Conservation (phyloP, 2,797 vertebrate species). For the Tachyglossus aculeatus region DNA sequence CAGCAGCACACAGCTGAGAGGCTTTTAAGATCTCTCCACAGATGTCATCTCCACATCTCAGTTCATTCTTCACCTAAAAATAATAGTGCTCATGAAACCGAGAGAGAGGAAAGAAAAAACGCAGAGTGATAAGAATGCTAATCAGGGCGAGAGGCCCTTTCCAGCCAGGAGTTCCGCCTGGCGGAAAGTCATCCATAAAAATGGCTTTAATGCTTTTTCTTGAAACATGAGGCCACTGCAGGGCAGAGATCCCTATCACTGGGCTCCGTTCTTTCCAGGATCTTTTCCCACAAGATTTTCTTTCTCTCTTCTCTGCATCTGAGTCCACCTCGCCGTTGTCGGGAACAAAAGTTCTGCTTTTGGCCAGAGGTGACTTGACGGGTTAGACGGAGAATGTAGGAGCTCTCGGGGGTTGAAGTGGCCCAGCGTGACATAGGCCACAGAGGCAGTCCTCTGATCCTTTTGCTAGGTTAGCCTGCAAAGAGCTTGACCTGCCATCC, state of each 20-base stretch:
- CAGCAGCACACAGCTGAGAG: background rate
- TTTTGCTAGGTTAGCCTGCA: background rate
- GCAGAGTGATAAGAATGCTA: background rate
- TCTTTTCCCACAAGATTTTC: background rate
- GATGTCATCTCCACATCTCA: constrained; percentile 2
- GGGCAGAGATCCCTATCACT: constrained; percentile 26
- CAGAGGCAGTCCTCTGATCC: background rate
- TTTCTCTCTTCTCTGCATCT: constrained; percentile 7
- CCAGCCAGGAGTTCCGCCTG: constrained; percentile 9
- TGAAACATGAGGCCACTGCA: constrained; percentile 25
- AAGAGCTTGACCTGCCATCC: background rate
- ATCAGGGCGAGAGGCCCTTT: background rate
- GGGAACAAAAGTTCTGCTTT: background rate
- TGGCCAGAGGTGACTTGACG: background rate
- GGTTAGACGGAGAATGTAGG: background rate
- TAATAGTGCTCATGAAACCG: background rate
- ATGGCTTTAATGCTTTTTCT: constrained; percentile 22
- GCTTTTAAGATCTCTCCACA: background rate
- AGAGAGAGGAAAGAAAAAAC: background rate
- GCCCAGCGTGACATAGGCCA: background rate
- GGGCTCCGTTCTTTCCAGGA: background rate
- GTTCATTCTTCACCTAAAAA: constrained; percentile 23
- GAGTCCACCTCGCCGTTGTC: background rate
- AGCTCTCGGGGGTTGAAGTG: background rate
- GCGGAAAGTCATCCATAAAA: constrained; percentile 30